Evolutionary conservation across 30 jellyfish, hydroid and myxozoan species (phyloP).

Genomic region (Aurelia sp.): DNA sequence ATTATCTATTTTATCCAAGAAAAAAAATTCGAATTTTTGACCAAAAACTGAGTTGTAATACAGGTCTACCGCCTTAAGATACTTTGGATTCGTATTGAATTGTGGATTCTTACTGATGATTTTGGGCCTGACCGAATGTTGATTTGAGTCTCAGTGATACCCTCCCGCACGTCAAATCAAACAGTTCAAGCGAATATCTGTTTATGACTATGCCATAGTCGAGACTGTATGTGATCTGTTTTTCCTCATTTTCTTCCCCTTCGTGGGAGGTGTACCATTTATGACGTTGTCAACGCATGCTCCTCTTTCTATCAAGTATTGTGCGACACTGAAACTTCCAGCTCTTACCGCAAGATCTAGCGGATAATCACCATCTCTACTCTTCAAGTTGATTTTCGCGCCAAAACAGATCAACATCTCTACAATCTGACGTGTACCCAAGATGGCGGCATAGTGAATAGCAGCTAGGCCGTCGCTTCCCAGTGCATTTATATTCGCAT

Average conservation of each 20-base stretch:
- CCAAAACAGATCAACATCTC: conserved; percentile 59
- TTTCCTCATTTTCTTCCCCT: neutral
- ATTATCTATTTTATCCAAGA: no score
- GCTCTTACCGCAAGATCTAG: conserved; percentile 84
- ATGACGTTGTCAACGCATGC: conserved; percentile 72
- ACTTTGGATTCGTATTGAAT: no score
- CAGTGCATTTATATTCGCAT: conserved; percentile 55
- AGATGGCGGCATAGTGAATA: conserved; percentile 79
- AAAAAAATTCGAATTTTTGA: no score
- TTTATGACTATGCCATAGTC: no score
- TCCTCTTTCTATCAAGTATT: conserved; percentile 73
- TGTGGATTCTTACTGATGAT: no score
- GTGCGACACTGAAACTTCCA: conserved; percentile 88
- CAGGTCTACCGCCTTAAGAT: no score
- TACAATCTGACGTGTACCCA: conserved; percentile 63
- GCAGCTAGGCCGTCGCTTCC: conserved; percentile 88
- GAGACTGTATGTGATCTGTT: conserved; percentile 11
- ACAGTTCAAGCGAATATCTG: no score
- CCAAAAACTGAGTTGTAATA: no score
- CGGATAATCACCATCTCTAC: conserved; percentile 66
- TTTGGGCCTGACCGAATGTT: no score
- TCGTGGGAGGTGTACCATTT: conserved; percentile 70
- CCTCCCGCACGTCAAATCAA: no score
- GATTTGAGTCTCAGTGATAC: no score
- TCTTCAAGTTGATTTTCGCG: conserved; percentile 58